Evolutionary conservation across 2,113 vertebrate genomes (phyloP), one percentile per base, ranked within the genome.

Genomic region (Vireo altiloquus): DNA sequence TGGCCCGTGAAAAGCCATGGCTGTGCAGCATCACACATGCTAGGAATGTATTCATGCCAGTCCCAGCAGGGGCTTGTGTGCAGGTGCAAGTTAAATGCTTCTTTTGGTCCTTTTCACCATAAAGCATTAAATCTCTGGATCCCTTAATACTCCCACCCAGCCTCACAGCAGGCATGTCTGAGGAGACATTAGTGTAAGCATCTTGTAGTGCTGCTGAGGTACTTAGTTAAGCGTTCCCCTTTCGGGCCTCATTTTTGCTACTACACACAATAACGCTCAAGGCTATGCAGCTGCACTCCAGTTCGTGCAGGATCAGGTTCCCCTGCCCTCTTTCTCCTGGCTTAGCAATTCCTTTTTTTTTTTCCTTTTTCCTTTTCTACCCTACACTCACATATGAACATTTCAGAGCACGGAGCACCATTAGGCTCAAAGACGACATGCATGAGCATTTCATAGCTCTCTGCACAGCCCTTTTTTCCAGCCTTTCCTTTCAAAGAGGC

Each of bases 201-300:
- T 93, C 82, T 63, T 5, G 13, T 39, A 68, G 79, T 8, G 85
- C 94, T 94, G 94, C 82, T 56, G 93, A 88, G 87, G 88, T 81
- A 52, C 85, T 92, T 65, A 74, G 75, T 30, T 59, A 80, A 94
- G 60, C 0, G 12, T 46, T 96, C 95, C 96, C 95, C 88, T 97
- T 95, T 88, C 49, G 93, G 94, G 96, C 95, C 96, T 95, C 96
- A 92, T 63, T 96, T 88, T 44, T 86, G 93, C 94, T 96, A 93
- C 95, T 92, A 93, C 4, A 76, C 93, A 75, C 85, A 86, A 37
- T 66, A 95, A 77, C 2, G 96, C 94, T 92, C 85, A 89, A 92
- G 96, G 96, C 94, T 88, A 96, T 96, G 94, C 95, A 97, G 95
- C 95, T 96, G 95, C 94, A 68, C 94, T 95, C 94, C 79, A 40